Percentiles rank a stretch among this genome's conserved stretches.
phyloP scores from a whole-genome alignment of 1,140 invertebrate species.

The Caenorhabditis brenneri region DNA sequence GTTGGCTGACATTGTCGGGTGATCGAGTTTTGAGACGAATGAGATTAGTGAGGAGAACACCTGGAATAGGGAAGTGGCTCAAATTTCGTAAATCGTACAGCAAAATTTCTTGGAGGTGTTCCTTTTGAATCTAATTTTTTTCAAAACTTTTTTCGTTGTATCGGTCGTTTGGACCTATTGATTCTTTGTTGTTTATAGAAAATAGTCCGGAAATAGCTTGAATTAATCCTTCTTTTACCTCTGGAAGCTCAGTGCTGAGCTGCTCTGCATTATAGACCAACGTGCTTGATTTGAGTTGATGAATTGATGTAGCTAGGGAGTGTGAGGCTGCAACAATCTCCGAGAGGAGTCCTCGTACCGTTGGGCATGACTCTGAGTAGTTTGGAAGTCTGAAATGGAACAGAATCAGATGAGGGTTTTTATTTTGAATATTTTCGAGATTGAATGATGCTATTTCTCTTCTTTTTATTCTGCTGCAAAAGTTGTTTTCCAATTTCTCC shows the following conservation, averaged over 20 bases:
- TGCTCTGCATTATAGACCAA: slow-evolving; percentile 1
- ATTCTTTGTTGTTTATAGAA: no score
- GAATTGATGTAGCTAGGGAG: neutral
- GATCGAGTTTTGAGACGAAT: slow-evolving; percentile 21
- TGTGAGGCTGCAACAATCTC: neutral
- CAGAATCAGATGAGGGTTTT: neutral
- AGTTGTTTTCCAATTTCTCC: no score
- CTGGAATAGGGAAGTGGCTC: neutral
- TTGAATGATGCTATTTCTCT: no score
- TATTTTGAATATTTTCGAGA: neutral
- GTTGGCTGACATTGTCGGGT: neutral
- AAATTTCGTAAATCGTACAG: no score
- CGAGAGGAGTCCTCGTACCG: neutral
- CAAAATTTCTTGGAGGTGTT: no score
- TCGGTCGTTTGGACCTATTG: no score
- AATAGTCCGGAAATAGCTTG: no score
- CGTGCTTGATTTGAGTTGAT: slow-evolving; percentile 13
- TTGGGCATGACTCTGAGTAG: neutral
- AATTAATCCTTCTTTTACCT: no score
- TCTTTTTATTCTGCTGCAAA: no score
- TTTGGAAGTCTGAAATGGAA: neutral
- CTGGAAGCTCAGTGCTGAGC: slow-evolving; percentile 1
- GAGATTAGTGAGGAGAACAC: slow-evolving; percentile 15
- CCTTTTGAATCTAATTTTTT: no score
- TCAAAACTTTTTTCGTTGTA: no score